Base-by-base conservation (phyloP, 2,797 vertebrate species). In the Poliocrania exsul region DNA sequence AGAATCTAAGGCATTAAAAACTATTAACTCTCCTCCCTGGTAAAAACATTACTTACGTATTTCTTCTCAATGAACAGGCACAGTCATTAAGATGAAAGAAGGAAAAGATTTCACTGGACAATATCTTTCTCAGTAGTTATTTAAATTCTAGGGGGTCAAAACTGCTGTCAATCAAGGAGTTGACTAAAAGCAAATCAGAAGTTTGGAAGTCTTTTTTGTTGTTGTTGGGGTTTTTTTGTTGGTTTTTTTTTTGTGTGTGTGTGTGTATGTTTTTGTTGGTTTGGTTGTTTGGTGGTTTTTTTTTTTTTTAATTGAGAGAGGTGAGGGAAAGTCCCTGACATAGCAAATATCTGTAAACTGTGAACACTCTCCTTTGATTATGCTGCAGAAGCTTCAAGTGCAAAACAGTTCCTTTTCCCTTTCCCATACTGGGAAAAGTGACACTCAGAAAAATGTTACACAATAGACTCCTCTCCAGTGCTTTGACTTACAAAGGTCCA, bases 161-260 rank as follows among this genome's bases (percentile, higher is more conserved):
- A n/a, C 65, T 64, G 35, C 38, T 86, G 51, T 81, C 66, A 87
- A 66, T 35, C 49, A 92, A 61, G 29, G 33, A 58, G n/a, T 9
- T 86, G 62, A 54, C 8, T 29, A 57, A 73, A 84, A 93, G 65
- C 53, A 92, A 94, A 91, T 70, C 31, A 89, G 24, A 53, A 95
- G 24, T 46, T 61, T 67, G 21, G 33, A 81, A 81, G 18, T 21
- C 5, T 73, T 51, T 62, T 81, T n/a, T n/a, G n/a, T n/a, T n/a
- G n/a, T n/a, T n/a, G n/a, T n/a, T n/a, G n/a, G n/a, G n/a, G 5
- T 6, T 47, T 61, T 6, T 57, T 37, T 17, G 16, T 26, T 58
- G n/a, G n/a, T 6, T 18, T 5, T 5, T 13, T 11, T 18, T 58
- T 20, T 19, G 10, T n/a, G n/a, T n/a, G n/a, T n/a, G n/a, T n/a